Conservation (phyloP, 1,140 invertebrate genomes). For the Glossosoma conforme region DNA sequence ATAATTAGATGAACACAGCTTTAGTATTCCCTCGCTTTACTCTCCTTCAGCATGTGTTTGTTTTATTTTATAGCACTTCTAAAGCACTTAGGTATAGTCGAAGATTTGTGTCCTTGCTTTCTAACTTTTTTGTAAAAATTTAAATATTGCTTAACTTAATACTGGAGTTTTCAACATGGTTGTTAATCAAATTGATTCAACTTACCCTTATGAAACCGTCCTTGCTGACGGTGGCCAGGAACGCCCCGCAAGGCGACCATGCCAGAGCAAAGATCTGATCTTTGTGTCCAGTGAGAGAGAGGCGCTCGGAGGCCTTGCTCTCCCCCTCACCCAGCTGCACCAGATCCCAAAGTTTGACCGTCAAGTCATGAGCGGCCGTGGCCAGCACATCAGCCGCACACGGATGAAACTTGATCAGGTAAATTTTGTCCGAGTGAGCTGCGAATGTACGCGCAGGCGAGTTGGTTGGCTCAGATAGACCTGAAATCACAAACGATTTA, state of each 20-base stretch:
- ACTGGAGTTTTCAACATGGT: too few relatives aligned
- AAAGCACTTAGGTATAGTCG: too few relatives aligned
- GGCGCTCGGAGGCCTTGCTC: slow-evolving; percentile 31
- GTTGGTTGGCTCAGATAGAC: slow-evolving; percentile 53
- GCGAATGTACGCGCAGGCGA: slow-evolving; percentile 59
- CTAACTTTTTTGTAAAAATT: too few relatives aligned
- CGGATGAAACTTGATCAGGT: slow-evolving; percentile 87
- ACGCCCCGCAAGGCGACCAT: slow-evolving; percentile 86
- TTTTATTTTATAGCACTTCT: too few relatives aligned
- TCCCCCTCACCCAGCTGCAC: slow-evolving; percentile 38
- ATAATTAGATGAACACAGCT: too few relatives aligned
- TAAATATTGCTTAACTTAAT: too few relatives aligned
- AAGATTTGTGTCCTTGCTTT: too few relatives aligned
- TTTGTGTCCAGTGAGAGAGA: slow-evolving; percentile 61
- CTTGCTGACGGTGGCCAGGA: slow-evolving; percentile 81
- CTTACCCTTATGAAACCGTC: slow-evolving; percentile 77
- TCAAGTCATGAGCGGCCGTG: slow-evolving; percentile 84
- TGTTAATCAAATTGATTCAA: background rate
- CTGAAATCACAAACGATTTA: slow-evolving; percentile 35
- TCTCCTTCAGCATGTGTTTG: too few relatives aligned
- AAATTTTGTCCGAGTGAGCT: slow-evolving; percentile 86
- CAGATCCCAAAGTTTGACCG: slow-evolving; percentile 81
- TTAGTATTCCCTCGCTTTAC: too few relatives aligned
- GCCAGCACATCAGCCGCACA: slow-evolving; percentile 78
- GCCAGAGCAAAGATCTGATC: slow-evolving; percentile 87